These are phyloP conservation scores for Tinamus major DNA, from an alignment of 2,797 vertebrate species.

Conservation along the genomic window DNA sequence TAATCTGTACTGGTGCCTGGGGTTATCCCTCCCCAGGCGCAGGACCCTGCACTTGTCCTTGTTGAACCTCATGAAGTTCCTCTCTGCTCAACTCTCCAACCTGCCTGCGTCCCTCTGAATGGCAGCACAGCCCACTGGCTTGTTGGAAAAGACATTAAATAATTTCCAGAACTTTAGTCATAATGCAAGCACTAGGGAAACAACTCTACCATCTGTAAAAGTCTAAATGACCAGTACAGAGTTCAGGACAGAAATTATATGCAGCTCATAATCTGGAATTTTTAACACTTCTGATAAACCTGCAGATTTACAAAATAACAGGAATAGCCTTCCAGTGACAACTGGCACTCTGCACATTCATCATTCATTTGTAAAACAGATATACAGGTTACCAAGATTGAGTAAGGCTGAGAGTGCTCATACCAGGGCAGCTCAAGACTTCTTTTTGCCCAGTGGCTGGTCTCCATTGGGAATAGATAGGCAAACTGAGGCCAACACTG, in stretches of 20 bases:
- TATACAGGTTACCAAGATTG: background rate
- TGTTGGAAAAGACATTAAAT: background rate
- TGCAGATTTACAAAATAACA: background rate
- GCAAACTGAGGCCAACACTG: background rate
- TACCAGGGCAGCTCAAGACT: background rate
- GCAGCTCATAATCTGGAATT: background rate
- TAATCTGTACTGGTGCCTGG: too few relatives aligned
- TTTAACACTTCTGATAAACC: background rate
- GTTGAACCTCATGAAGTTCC: too few relatives aligned
- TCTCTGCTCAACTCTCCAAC: too few relatives aligned
- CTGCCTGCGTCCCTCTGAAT: too few relatives aligned
- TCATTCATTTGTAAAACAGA: background rate
- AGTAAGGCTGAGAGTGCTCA: background rate
- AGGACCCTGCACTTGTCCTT: too few relatives aligned
- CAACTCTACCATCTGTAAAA: background rate
- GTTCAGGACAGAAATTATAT: background rate
- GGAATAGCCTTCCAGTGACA: background rate
- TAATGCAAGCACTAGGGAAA: background rate
- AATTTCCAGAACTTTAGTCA: background rate
- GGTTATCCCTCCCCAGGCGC: too few relatives aligned
- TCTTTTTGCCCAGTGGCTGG: background rate
- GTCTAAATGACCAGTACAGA: background rate
- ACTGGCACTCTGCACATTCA: fast-evolving
- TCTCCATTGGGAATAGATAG: background rate
- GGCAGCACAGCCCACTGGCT: too few relatives aligned